Base-by-base conservation (phyloP, 1,140 invertebrate genomes). In the Orchesella cincta region DNA sequence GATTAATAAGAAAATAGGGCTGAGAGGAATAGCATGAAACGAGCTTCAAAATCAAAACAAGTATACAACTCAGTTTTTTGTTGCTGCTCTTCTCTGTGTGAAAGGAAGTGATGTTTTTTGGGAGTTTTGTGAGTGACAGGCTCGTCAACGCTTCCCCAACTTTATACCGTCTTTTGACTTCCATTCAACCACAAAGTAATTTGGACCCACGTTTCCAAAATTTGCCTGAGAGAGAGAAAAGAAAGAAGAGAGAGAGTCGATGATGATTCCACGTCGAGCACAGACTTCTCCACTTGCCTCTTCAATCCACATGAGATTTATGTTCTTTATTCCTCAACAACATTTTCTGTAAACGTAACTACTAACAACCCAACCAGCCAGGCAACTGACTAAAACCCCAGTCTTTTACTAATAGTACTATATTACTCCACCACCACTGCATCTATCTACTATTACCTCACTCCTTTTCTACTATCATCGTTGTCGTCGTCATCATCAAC, bases 101-200 rank as follows among this genome's bases (percentile, higher is more conserved):
- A 67, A 73, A 71, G 79, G 70, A 79, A 77, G 78, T 77, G 75
- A 80, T 77, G 79, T 78, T 80, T 80, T 77, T 75, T n/a, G 26
- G 51, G 78, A 76, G 74, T 78, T 57, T 35, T 74, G 79, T 57
- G 79, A 80, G 72, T 81, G 79, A 81, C 77, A 78, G 74, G 76
- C 72, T 62, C 79, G 79, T 81, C 80, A 77, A 76, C 78, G 78
- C 79, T 54, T 74, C 52, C 78, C 62, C 29, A 51, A 20, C 46
- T 35, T 31, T 36, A 51, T 67, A 76, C 77, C 73, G 70, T 78
- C 80, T 81, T 81, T 81, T 81, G 80, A 81, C 80, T 81, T 79
- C 74, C 80, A 81, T 81, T 74, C 77, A 81, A 81, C 76, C 80
- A 76, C 77, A 79, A 74, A 79, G 67, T 81, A 81, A 81, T 81